These are phyloP conservation scores for Cephus spinipes DNA, from an alignment of 2,888 invertebrate genomes.

Conservation along the genomic window DNA sequence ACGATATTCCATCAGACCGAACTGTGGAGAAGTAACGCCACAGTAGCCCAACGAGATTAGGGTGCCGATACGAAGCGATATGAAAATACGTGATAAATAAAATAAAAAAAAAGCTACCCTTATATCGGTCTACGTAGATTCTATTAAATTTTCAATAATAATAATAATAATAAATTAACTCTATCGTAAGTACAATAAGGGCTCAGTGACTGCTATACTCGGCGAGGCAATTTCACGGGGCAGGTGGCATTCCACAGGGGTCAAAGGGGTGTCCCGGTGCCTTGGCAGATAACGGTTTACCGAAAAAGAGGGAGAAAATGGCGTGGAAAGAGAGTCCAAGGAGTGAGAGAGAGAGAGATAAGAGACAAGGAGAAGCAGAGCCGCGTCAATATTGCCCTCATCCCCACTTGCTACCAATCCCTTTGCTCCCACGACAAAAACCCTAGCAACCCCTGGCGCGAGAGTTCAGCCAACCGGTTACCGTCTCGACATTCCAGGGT, in stretches of 20 bases:
- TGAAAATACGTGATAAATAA: too few relatives aligned
- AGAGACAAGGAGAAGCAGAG: conserved; percentile 14
- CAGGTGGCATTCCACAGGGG: conserved; percentile 10
- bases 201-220: conserved; percentile 4
- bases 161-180: too few relatives aligned
- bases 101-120: too few relatives aligned
- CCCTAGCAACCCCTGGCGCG: conserved; percentile 15
- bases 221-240: conserved; percentile 18
- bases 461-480: conserved; percentile 27
- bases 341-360: not conserved
- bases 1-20: not conserved
- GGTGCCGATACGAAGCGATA: too few relatives aligned
- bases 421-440: conserved; percentile 10
- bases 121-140: too few relatives aligned
- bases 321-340: conserved; percentile 4
- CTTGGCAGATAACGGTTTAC: conserved; percentile 22
- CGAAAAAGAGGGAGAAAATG: conserved; percentile 1
- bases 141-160: too few relatives aligned
- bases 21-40: too few relatives aligned
- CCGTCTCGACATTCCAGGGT: conserved; percentile 14
- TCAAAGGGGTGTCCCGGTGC: conserved; percentile 21
- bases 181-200: not conserved
- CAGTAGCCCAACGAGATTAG: too few relatives aligned
- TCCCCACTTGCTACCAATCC: conserved; percentile 15
- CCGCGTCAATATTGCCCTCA: conserved; percentile 24